These are phyloP conservation scores for Hetaerina americana DNA, from an alignment of 1,140 invertebrate genomes.

Conservation along the genomic window DNA sequence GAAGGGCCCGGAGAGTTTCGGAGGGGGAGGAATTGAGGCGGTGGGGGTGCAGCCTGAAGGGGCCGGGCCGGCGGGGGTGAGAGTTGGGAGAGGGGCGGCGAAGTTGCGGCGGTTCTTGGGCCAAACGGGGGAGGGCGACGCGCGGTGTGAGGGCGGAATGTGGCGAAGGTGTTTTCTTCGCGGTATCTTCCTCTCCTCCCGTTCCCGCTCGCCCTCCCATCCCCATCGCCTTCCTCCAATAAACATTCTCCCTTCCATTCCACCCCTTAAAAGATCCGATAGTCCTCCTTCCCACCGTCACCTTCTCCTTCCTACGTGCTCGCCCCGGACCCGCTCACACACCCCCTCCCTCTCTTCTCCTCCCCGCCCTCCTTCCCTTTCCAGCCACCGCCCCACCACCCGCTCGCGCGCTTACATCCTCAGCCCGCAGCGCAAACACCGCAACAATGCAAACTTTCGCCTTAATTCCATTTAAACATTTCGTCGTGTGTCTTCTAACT, in stretches of 20 bases:
- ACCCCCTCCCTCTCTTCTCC: neutral
- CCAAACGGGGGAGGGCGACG: neutral
- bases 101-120: neutral
- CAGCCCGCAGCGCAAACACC: neutral
- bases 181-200: neutral
- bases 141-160: neutral
- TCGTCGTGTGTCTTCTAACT: neutral
- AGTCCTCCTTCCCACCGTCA: too few relatives aligned
- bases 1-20: neutral
- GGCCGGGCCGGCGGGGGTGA: too few relatives aligned
- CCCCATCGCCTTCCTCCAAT: neutral
- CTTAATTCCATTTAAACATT: slow-evolving; percentile 1
- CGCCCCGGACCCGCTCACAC: too few relatives aligned
- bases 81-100: too few relatives aligned
- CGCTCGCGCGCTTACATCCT: neutral
- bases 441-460: neutral
- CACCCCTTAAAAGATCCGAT: too few relatives aligned
- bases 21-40: too few relatives aligned
- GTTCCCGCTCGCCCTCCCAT: neutral
- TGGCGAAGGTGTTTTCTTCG: neutral
- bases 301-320: too few relatives aligned
- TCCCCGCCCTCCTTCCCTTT: neutral
- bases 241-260: too few relatives aligned
- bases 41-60: too few relatives aligned
- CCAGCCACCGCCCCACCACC: neutral